Conservation (phyloP, 2,797 vertebrate genomes). For the Hybognathus amarus region DNA sequence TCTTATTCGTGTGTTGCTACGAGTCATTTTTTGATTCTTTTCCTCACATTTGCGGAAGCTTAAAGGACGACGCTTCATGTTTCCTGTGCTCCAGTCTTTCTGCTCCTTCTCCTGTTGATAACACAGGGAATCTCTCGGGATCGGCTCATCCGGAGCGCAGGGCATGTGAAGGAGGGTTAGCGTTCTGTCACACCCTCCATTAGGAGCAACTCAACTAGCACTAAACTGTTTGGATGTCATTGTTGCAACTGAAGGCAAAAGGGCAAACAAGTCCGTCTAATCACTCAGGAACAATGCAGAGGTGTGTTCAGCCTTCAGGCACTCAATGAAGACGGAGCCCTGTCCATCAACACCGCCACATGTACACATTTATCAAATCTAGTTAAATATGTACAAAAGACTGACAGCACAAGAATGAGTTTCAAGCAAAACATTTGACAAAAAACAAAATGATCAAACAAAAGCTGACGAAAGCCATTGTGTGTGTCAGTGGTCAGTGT, state of each 20-base stretch:
- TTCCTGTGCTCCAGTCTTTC: neutral
- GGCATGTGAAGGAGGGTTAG: conserved; percentile 10
- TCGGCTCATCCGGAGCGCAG: neutral
- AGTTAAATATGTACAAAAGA: neutral
- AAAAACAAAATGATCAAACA: neutral
- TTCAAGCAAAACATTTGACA: neutral
- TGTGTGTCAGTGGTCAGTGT: neutral
- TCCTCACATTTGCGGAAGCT: neutral
- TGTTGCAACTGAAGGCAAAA: conserved; percentile 36
- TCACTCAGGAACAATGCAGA: conserved; percentile 42
- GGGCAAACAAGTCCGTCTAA: conserved; percentile 37
- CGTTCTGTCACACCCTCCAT: conserved; percentile 42
- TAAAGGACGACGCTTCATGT: neutral
- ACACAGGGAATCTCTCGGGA: neutral
- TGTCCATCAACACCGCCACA: conserved; percentile 5
- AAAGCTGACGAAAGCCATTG: neutral
- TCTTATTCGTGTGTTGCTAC: neutral
- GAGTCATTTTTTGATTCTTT: neutral
- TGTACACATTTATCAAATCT: neutral
- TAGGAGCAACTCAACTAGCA: conserved; percentile 46
- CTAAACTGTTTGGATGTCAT: conserved; percentile 56
- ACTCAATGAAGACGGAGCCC: conserved; percentile 37
- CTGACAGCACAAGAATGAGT: neutral
- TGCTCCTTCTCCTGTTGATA: neutral
- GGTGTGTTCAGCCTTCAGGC: conserved; percentile 36